Percentiles rank a stretch among this genome's conserved stretches.
Evolutionary conservation across 2,113 vertebrate genomes (phyloP).

Genomic region (Halcyon senegalensis): DNA sequence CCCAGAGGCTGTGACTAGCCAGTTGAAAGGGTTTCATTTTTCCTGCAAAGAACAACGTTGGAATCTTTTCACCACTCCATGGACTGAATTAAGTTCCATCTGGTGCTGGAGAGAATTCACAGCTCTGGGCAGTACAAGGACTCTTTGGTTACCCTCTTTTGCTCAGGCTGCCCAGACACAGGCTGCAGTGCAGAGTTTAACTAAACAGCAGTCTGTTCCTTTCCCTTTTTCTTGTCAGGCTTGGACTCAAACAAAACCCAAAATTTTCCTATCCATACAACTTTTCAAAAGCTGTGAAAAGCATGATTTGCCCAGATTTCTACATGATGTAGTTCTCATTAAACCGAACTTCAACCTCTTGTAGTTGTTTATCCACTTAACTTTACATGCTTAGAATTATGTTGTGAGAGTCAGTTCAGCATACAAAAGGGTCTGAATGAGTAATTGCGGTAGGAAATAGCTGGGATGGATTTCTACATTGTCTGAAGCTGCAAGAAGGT

Average conservation of each 20-base stretch:
- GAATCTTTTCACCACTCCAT: conserved; percentile 8
- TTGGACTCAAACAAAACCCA: neutral
- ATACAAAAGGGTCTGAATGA: neutral
- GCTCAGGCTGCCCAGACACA: neutral
- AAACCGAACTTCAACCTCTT: neutral
- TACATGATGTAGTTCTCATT: neutral
- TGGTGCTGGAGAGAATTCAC: conserved; percentile 24
- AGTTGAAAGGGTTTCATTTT: conserved; percentile 46
- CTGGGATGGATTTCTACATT: neutral
- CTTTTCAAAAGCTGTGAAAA: neutral
- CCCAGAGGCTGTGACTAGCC: neutral
- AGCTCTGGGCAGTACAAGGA: conserved; percentile 14
- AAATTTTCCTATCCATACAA: neutral
- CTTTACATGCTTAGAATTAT: neutral
- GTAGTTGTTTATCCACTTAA: neutral
- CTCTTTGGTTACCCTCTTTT: conserved; percentile 5
- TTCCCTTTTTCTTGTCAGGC: neutral
- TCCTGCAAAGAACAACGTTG: neutral
- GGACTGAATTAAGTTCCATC: conserved; percentile 16
- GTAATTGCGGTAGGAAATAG: neutral
- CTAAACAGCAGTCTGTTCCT: neutral
- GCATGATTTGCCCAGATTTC: neutral
- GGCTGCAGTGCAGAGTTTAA: conserved; percentile 29
- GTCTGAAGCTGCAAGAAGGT: neutral
- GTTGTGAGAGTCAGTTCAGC: neutral